A percentile compares a stretch with the other conserved stretches of the same genome.
phyloP scores from a whole-genome alignment of 2,888 invertebrate genomes.

The Mellilla xanthometata region DNA sequence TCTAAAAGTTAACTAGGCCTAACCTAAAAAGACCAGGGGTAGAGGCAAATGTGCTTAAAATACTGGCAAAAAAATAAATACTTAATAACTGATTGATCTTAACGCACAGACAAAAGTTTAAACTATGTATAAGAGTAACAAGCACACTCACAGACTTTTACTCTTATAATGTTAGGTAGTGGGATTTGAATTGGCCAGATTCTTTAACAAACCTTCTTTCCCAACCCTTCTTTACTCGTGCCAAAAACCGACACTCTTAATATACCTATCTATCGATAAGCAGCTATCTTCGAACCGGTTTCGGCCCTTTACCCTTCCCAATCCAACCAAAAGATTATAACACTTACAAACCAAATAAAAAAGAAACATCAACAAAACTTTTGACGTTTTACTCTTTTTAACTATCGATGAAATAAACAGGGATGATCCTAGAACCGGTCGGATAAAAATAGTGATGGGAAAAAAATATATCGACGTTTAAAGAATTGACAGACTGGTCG shows the following conservation, averaged over 20 bases:
- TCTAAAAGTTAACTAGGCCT: too few species aligned
- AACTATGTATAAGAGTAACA: too few species aligned
- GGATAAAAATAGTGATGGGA: slow-evolving; percentile 1
- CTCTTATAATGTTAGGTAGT: too few species aligned
- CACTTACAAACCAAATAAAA: slow-evolving; percentile 1
- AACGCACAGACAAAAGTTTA: too few species aligned
- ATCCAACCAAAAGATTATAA: slow-evolving; percentile 5
- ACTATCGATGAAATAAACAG: slow-evolving; percentile 12
- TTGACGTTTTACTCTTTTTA: slow-evolving; percentile 2
- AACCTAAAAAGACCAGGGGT: too few species aligned
- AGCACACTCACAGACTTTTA: too few species aligned
- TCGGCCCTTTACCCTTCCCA: not conserved
- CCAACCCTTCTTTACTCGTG: not conserved
- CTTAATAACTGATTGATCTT: too few species aligned
- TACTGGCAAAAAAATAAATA: too few species aligned
- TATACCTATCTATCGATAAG: slow-evolving; percentile 4
- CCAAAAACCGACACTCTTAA: slow-evolving; percentile 4
- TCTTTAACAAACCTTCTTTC: not conserved
- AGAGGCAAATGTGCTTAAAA: too few species aligned
- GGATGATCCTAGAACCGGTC: slow-evolving; percentile 3
- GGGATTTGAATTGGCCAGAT: too few species aligned
- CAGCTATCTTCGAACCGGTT: slow-evolving; percentile 3
- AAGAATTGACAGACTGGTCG: not conserved
- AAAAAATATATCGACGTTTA: slow-evolving; percentile 5
- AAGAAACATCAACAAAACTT: slow-evolving; percentile 7